Conservation (phyloP, 1,140 invertebrate genomes). For the Drosophila parvula region DNA sequence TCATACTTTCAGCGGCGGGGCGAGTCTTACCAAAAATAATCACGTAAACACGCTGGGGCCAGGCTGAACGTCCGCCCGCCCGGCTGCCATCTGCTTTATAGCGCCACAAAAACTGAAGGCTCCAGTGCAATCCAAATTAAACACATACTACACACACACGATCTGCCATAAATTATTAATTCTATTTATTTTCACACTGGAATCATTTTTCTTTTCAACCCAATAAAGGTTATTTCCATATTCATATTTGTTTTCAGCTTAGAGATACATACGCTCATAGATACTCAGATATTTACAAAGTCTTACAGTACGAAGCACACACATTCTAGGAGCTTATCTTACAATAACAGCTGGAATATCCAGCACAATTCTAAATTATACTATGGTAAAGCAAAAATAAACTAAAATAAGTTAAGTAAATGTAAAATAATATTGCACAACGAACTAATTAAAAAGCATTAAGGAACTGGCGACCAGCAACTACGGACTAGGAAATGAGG, state of each 20-base stretch:
- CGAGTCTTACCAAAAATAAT: constrained; percentile 39
- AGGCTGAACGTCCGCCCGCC: constrained; percentile 3
- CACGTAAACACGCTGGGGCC: constrained; percentile 57
- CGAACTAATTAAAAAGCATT: constrained; percentile 12
- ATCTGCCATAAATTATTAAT: constrained; percentile 55
- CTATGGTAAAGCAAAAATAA: constrained; percentile 14
- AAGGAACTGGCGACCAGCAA: constrained; percentile 38
- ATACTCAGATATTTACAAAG: constrained; percentile 45
- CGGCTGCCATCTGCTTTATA: constrained; percentile 57
- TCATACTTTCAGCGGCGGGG: constrained; percentile 54
- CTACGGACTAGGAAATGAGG: constrained; percentile 55
- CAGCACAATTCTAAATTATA: constrained; percentile 13
- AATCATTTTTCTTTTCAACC: constrained; percentile 40
- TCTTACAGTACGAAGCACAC: constrained; percentile 14
- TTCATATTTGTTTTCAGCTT: constrained; percentile 12
- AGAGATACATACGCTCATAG: constrained; percentile 11
- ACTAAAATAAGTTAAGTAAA: constrained; percentile 23
- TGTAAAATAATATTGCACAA: constrained; percentile 54
- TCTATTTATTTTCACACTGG: constrained; percentile 57
- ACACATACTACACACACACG: constrained; percentile 10
- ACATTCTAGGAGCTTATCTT: constrained; percentile 3
- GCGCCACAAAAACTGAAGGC: constrained; percentile 36
- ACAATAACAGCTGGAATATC: constrained; percentile 9
- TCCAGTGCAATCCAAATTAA: constrained; percentile 50
- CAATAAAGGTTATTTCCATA: constrained; percentile 33